Evolutionary conservation across 2,888 invertebrate genomes (phyloP), one percentile per base, ranked within the genome.

Genomic region (Elmis aenea): DNA sequence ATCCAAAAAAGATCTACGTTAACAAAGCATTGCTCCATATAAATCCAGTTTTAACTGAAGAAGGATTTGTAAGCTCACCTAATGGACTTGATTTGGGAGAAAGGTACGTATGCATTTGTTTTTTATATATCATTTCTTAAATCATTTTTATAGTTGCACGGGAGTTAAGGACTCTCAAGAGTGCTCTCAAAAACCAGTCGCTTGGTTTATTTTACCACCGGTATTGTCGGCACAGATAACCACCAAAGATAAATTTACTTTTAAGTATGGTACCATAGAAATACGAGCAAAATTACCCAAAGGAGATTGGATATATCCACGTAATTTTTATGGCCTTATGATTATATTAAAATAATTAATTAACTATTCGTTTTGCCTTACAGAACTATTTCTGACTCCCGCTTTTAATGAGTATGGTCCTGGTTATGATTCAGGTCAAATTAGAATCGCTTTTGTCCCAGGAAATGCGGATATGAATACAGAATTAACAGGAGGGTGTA

Each of bases 221-320:
- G 66, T 85, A 2, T 68, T 76, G 13, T 81, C 82, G 1, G 79
- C 79, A 0, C 72, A 75, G 30, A 52, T 87, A 8, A 75, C 72
- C 21, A 79, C 81, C 1, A 79, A 74, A 50, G 68, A 75, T 21
- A 66, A 65, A 0, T 82, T 86, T 52, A 73, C 73, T 3, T 86
- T 87, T 52, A 72, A 73, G 5, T 85, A 83, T 56, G 87, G 87
- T 6, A 73, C 68, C 21, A 68, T 87, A 8, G 75, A 81, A 54
- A 68, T 87, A 2, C 72, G 75, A 12, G 87, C 86, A 0, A 83
- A 81, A 61, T 55, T 88, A 12, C 85, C 87, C 0, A 71, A 72
- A 44, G 87, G 87, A 1, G 83, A 86, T 58, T 87, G 87, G 88
- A 67, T 87, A 10, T 74, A 83, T 54, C 86, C 88, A 30, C 72